Evolutionary conservation across 2,888 invertebrate species (phyloP).

Genomic region (Pocota personata): DNA sequence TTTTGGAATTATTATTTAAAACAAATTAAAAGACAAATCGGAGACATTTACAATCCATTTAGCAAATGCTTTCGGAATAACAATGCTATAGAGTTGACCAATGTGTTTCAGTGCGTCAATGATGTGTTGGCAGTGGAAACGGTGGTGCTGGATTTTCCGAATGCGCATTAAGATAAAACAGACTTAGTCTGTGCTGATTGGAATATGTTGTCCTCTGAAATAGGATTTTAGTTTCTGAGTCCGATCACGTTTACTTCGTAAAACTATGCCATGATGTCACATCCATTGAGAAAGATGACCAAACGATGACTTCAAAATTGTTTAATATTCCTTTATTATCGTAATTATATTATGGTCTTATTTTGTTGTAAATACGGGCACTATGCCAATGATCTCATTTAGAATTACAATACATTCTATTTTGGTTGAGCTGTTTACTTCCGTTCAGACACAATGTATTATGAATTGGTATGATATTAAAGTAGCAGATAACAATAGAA

Average conservation of each 20-base stretch:
- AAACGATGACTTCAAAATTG: constrained; percentile 51
- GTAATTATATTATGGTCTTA: background rate
- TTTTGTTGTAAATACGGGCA: background rate
- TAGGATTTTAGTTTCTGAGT: constrained; percentile 51
- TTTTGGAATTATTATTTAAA: constrained; percentile 23
- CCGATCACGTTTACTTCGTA: constrained; percentile 44
- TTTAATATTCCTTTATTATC: constrained; percentile 11
- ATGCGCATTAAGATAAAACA: constrained; percentile 33
- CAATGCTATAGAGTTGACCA: constrained; percentile 25
- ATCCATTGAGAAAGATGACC: constrained; percentile 34
- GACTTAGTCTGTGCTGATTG: constrained; percentile 37
- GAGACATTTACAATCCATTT: constrained; percentile 51
- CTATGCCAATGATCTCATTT: background rate
- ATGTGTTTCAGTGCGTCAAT: constrained; percentile 44
- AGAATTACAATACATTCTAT: background rate
- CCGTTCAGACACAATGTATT: background rate
- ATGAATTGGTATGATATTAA: background rate
- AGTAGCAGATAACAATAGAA: background rate
- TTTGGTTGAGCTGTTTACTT: background rate
- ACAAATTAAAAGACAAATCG: constrained; percentile 64
- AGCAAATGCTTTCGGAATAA: constrained; percentile 57
- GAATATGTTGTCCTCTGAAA: constrained; percentile 55
- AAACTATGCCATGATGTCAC: constrained; percentile 56
- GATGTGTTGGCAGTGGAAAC: constrained; percentile 25
- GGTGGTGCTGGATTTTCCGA: constrained; percentile 13